phyloP scores from a whole-genome alignment of 2,888 invertebrate species.

The Drosophila niveifrons region DNA sequence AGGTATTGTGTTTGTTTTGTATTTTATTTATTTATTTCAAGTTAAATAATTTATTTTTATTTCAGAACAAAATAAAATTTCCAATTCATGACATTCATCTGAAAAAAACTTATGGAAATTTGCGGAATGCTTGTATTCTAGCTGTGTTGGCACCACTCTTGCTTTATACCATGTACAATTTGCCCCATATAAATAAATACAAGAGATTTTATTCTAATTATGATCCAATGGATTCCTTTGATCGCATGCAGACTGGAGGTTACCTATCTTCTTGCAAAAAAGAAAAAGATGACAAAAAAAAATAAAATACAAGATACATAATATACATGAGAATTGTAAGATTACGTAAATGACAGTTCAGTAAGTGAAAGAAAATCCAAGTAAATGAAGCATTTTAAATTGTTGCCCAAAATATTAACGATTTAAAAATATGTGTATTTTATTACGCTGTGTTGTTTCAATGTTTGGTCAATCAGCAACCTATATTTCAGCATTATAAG shows the following conservation, averaged over 20 bases:
- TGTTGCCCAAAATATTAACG: too few species aligned
- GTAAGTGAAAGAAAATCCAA: too few species aligned
- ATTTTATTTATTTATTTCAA: too few species aligned
- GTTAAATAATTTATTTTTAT: not conserved
- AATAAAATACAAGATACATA: too few species aligned
- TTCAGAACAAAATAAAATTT: constrained; percentile 57
- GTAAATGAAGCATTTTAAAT: too few species aligned
- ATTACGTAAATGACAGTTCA: too few species aligned
- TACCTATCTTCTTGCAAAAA: constrained; percentile 28
- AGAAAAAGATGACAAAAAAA: not conserved
- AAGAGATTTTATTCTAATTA: constrained; percentile 48
- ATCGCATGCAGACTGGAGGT: constrained; percentile 58
- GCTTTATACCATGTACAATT: constrained; percentile 19
- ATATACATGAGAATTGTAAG: too few species aligned
- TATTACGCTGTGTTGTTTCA: too few species aligned
- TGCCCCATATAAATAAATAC: constrained; percentile 42
- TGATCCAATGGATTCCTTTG: constrained; percentile 60
- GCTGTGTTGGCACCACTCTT: constrained; percentile 14
- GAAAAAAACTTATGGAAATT: constrained; percentile 14
- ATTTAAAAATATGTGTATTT: too few species aligned
- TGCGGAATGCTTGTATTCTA: constrained; percentile 45
- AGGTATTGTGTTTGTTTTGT: too few species aligned
- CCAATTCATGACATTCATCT: constrained; percentile 60
- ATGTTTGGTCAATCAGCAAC: too few species aligned
- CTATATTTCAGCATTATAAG: too few species aligned